These are phyloP conservation scores for Pseudomyrmex sp. DNA, from an alignment of 1,140 invertebrate species.

Conservation along the genomic window DNA sequence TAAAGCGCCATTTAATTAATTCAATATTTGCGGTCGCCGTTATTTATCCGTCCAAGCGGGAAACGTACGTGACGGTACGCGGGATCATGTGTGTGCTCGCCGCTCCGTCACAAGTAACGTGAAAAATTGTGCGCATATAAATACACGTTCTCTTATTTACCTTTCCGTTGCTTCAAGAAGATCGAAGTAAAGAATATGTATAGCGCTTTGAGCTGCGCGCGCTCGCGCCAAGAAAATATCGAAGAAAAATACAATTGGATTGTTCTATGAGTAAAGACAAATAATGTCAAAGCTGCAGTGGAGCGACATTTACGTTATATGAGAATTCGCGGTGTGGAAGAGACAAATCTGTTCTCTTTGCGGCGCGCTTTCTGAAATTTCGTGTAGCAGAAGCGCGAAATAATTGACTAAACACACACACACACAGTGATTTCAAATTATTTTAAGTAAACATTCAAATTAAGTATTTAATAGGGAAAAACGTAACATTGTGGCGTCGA, in stretches of 20 bases:
- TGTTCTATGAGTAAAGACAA: conserved; percentile 31
- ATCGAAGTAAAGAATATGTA: background rate
- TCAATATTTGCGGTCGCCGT: background rate
- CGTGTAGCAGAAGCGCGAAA: too few species aligned
- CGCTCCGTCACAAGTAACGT: background rate
- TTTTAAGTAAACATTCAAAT: background rate
- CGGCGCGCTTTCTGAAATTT: background rate
- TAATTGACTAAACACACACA: too few species aligned
- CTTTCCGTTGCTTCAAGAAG: conserved; percentile 2
- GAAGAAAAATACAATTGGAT: conserved; percentile 12
- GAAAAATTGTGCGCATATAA: conserved; percentile 26
- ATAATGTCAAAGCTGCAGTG: conserved; percentile 1
- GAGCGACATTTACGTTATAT: background rate
- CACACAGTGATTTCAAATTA: too few species aligned
- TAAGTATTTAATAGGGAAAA: background rate
- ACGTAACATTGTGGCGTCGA: too few species aligned
- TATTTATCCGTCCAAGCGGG: background rate
- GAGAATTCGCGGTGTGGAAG: background rate
- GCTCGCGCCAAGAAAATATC: background rate
- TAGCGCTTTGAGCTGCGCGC: too few species aligned
- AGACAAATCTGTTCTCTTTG: background rate
- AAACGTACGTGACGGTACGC: background rate
- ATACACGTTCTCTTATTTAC: background rate
- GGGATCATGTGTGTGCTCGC: background rate
- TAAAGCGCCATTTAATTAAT: conserved; percentile 32